A percentile compares a stretch with the other conserved stretches of the same genome.
Conservation (phyloP, 53 echinoderm and acorn worm species). For the Patiria pectinifera region DNA sequence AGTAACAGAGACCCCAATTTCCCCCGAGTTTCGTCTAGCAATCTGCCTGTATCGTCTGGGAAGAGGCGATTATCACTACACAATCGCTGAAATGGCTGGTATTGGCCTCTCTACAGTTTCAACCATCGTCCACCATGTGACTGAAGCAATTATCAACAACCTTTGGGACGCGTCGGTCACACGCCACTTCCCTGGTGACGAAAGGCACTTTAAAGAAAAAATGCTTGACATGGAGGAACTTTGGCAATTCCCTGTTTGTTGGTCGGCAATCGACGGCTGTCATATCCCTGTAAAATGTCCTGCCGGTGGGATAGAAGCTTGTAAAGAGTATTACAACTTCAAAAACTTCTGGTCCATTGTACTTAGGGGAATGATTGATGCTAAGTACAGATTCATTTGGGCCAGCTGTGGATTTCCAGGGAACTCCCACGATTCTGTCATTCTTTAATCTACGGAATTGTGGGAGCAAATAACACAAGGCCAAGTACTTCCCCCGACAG, state of each 20-base stretch:
- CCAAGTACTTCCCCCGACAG: neutral
- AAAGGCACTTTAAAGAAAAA: neutral
- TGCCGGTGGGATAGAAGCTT: neutral
- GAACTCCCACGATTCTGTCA: neutral
- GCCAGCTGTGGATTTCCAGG: constrained; percentile 10
- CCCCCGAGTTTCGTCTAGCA: neutral
- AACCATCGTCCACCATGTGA: neutral
- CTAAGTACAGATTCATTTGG: constrained; percentile 8
- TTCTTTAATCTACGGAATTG: neutral
- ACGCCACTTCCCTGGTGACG: neutral
- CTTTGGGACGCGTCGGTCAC: neutral
- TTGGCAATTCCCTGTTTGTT: neutral
- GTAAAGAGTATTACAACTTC: constrained; percentile 21
- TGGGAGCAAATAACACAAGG: neutral
- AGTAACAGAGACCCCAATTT: neutral
- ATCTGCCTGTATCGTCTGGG: constrained; percentile 22
- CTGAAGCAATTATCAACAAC: neutral
- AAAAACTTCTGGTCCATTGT: constrained; percentile 3
- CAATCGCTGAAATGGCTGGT: constrained; percentile 1
- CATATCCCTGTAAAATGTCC: constrained; percentile 12
- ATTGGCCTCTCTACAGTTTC: neutral
- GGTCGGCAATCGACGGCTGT: neutral
- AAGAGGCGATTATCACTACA: constrained; percentile 21
- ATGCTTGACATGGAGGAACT: neutral
- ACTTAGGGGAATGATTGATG: constrained; percentile 17